Base-by-base conservation (phyloP, 2,797 vertebrate species). In the Allobates femoralis region DNA sequence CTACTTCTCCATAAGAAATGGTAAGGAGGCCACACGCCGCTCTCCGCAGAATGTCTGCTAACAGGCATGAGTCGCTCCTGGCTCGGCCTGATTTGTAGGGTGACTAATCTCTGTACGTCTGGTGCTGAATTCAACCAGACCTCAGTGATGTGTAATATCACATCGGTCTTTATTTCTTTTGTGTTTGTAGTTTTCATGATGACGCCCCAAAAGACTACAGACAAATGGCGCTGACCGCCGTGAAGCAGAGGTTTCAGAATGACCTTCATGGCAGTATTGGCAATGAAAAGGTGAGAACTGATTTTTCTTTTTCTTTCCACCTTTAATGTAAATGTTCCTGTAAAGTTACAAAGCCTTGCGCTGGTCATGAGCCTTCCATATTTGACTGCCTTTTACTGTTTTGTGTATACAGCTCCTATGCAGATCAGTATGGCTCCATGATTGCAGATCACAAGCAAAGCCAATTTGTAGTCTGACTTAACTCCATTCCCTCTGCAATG, bases 121-220 rank as follows among this genome's bases (percentile, higher is more conserved):
- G 50, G 69, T 41, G 32, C 15, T 56, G 81, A 37, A 23, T 71
- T 26, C 32, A 82, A 28, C 21, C 28, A 30, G 51, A 74, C 28
- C n/a, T 32, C 3, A 30, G 32, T 30, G 11, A 83, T 46, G 11
- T 56, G 14, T 32, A 32, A 5, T 14, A 53, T 28, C 34, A n/a
- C 58, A 60, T 15, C 2, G 0, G 12, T 26, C 32, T 14, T 77
- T 12, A 64, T 12, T 30, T 58, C 0, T 56, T 19, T 2, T 76
- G 0, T 46, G 50, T 83, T n/a, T 85, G 0, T 90, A 99, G 98
- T 92, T 99, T 99, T 92, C 96, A 95, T 4, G 94, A 96, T 1
- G 96, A 98, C n/a, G 93, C 96, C 77, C 98, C 98, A 86, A 99
- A 96, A 93, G 98, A 99, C 90, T 97, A 98, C 79, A 94, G 98